Evolutionary conservation across 2,113 vertebrate species (phyloP).

Genomic region (Burhinus oedicnemus): DNA sequence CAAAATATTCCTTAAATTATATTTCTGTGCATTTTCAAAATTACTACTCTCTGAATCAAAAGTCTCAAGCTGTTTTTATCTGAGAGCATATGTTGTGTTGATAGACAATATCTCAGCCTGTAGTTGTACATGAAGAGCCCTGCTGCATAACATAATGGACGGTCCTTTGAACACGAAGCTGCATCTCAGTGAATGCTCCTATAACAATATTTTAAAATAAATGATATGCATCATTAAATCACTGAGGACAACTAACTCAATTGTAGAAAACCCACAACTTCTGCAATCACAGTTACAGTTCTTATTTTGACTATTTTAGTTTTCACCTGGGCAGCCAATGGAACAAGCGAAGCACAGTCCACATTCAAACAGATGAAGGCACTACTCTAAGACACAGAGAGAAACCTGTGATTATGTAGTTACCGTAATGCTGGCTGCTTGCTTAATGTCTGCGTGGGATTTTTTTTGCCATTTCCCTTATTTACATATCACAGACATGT

Average conservation of each 20-base stretch:
- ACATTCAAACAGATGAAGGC: conserved; percentile 38
- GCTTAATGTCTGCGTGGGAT: conserved; percentile 35
- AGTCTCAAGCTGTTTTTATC: conserved; percentile 74
- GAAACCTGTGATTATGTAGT: conserved; percentile 75
- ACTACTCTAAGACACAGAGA: conserved; percentile 47
- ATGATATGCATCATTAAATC: conserved; percentile 69
- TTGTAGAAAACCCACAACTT: conserved; percentile 59
- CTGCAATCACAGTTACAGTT: conserved; percentile 41
- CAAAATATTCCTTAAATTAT: conserved; percentile 76
- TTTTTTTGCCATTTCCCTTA: conserved; percentile 51
- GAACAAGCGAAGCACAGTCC: not conserved
- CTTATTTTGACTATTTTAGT: conserved; percentile 54
- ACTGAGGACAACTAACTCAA: conserved; percentile 51
- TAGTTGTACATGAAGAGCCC: not conserved
- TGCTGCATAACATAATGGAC: conserved; percentile 32
- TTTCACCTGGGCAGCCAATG: not conserved
- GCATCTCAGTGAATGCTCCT: conserved; percentile 19
- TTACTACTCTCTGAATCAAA: conserved; percentile 70
- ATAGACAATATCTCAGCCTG: conserved; percentile 58
- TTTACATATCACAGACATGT: conserved; percentile 77
- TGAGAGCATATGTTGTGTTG: conserved; percentile 56
- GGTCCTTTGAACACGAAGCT: not conserved
- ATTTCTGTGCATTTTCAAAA: conserved; percentile 76
- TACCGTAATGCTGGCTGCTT: conserved; percentile 46
- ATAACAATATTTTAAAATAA: conserved; percentile 69